These are phyloP conservation scores for Dipodomys merriami DNA, from an alignment of 2,113 vertebrate genomes.

Conservation along the genomic window DNA sequence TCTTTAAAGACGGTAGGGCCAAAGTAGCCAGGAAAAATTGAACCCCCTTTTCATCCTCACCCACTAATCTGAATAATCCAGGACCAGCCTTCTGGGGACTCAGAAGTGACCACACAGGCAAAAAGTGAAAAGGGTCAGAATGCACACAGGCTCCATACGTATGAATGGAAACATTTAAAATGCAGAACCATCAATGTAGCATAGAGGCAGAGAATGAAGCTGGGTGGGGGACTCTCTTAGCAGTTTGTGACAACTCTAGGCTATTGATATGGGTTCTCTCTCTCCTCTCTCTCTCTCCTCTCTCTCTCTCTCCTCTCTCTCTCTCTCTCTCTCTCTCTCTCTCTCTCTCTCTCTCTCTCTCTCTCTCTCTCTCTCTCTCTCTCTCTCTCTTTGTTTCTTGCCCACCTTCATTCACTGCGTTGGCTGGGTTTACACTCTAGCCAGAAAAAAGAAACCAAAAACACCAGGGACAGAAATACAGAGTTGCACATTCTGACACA, in stretches of 20 bases:
- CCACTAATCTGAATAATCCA: slow-evolving; percentile 79
- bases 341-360: slow-evolving; percentile 28
- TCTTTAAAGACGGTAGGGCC: slow-evolving; percentile 19
- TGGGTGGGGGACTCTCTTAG: slow-evolving; percentile 44
- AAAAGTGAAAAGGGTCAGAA: slow-evolving; percentile 80
- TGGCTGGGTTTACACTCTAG: slow-evolving; percentile 49
- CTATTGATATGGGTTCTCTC: neutral
- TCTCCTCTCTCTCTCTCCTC: too few species aligned
- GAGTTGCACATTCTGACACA: slow-evolving; percentile 53
- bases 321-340: neutral
- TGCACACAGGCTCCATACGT: slow-evolving; percentile 80
- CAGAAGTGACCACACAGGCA: slow-evolving; percentile 83
- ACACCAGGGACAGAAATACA: slow-evolving; percentile 54
- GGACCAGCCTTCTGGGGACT: slow-evolving; percentile 83
- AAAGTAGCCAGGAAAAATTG: slow-evolving; percentile 57
- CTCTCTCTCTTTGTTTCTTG: neutral
- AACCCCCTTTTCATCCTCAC: neutral
- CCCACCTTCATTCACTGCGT: slow-evolving; percentile 32
- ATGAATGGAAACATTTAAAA: slow-evolving; percentile 82
- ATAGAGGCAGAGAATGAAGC: slow-evolving; percentile 72
- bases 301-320: slow-evolving; percentile 11
- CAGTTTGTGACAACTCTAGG: neutral
- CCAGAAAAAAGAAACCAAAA: slow-evolving; percentile 20
- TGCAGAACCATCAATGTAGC: slow-evolving; percentile 78
- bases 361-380: slow-evolving; percentile 9